Evolutionary conservation across 2,888 invertebrate genomes (phyloP), one percentile per base, ranked within the genome.

Genomic region (Drosophila mayaguana): DNA sequence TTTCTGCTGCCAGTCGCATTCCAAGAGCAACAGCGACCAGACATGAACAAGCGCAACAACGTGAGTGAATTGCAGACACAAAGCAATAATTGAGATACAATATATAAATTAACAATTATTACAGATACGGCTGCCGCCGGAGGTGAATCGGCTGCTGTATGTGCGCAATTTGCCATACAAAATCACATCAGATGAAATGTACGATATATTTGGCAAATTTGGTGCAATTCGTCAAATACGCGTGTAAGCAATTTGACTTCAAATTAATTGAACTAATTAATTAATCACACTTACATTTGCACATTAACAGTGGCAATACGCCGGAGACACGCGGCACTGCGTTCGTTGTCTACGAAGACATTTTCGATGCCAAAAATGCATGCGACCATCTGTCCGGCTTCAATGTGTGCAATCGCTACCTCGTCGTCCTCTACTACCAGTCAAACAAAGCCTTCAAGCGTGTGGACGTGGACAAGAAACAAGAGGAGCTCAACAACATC

Each of bases 131-230:
- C 94, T 99, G 73, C 99, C 99, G 34, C 99, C 99, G 74, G 99
- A 99, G 94, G 99, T 99, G 3, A 99, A 99, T 92, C 95, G 99
- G 91, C 97, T 99, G 68, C 94, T 99, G 5, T 99, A 99, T 92
- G 96, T 99, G 12, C 95, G 99, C 90, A 99, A 99, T 94, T 94
- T 99, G 71, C 99, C 99, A 0, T 99, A 99, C 91, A 99, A 99
- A 94, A 99, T 99, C 83, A 99, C 99, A 56, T 98, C 97, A 8
- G 99, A 99, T 93, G 99, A 99, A 95, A 99, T 99, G 99, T 99
- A 99, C 92, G 99, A 99, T 93, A 99, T 99, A 77, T 99, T 99
- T 94, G 99, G 99, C 20, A 99, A 99, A 94, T 99, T 99, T 94
- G 99, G 99, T 85, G 99, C 99, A 4, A 99, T 99, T 79, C 94